phyloP scores from a whole-genome alignment of 1,140 invertebrate genomes.

The Heliconius nattereri region DNA sequence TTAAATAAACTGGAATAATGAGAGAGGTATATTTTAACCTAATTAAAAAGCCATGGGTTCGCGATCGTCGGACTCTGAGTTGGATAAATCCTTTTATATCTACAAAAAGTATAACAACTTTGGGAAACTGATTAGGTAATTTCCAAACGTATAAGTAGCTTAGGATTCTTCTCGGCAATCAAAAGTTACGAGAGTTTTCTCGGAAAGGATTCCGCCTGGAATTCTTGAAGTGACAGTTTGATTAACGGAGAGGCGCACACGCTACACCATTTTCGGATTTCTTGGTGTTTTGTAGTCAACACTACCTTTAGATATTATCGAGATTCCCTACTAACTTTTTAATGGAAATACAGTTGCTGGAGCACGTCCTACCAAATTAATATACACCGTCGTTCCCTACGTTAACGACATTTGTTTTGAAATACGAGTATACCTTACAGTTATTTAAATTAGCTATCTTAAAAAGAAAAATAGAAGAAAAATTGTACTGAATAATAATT shows the following conservation, averaged over 20 bases:
- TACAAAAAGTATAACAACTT: conserved; percentile 10
- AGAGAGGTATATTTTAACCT: conserved; percentile 52
- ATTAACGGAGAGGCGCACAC: conserved; percentile 78
- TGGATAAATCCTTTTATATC: conserved; percentile 1
- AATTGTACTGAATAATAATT: conserved; percentile 14
- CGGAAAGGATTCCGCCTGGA: conserved; percentile 72
- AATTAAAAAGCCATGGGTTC: conserved; percentile 42
- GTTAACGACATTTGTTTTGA: not conserved
- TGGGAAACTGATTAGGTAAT: conserved; percentile 64
- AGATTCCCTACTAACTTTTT: conserved; percentile 47
- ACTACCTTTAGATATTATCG: conserved; percentile 57
- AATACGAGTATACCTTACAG: not conserved
- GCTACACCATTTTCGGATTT: conserved; percentile 66
- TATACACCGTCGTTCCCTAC: not conserved
- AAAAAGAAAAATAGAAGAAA: conserved; percentile 9
- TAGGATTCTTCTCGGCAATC: conserved; percentile 73
- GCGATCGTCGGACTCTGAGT: not conserved
- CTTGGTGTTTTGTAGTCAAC: conserved; percentile 65
- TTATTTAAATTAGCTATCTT: not conserved
- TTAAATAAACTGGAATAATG: conserved; percentile 68
- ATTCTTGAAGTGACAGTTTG: conserved; percentile 81
- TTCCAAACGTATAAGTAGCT: conserved; percentile 70
- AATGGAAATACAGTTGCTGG: conserved; percentile 32
- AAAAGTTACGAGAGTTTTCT: conserved; percentile 78
- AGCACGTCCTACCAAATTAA: not conserved